phyloP scores from a whole-genome alignment of 1,140 invertebrate species.

The Patella vulgata region DNA sequence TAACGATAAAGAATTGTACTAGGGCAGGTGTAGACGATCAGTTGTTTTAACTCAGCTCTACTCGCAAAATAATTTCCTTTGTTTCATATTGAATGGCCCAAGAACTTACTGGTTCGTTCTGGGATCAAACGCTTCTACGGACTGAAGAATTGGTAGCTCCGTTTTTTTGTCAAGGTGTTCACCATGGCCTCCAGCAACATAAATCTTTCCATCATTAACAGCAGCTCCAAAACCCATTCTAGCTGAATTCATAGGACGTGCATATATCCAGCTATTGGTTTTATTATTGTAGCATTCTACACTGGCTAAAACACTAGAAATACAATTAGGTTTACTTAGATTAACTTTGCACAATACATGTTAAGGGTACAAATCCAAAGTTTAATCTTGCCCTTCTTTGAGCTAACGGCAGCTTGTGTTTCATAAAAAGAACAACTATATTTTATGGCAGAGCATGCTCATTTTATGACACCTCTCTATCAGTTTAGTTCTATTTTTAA shows the following conservation, averaged over 20 bases:
- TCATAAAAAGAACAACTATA: no score
- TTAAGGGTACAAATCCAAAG: no score
- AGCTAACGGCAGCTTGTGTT: no score
- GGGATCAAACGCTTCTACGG: conserved; percentile 22
- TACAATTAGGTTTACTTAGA: no score
- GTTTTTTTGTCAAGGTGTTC: conserved; percentile 6
- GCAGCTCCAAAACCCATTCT: conserved; percentile 17
- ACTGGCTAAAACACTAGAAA: conserved; percentile 13
- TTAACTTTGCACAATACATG: no score
- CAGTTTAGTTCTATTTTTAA: no score
- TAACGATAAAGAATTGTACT: not conserved
- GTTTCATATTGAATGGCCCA: no score
- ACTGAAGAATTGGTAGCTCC: conserved; percentile 9
- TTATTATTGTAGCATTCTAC: conserved; percentile 21
- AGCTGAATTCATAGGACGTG: conserved; percentile 12
- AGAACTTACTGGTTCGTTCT: conserved; percentile 19
- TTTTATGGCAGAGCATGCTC: no score
- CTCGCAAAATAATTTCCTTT: no score
- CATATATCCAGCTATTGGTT: conserved; percentile 19
- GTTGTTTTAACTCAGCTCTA: not conserved
- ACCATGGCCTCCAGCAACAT: conserved; percentile 31
- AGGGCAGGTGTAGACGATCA: not conserved
- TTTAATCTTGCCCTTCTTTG: no score
- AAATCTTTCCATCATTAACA: conserved; percentile 8
- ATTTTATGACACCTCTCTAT: no score